Conservation (phyloP, 1,140 invertebrate species). For the Penaeus vannamei region DNA sequence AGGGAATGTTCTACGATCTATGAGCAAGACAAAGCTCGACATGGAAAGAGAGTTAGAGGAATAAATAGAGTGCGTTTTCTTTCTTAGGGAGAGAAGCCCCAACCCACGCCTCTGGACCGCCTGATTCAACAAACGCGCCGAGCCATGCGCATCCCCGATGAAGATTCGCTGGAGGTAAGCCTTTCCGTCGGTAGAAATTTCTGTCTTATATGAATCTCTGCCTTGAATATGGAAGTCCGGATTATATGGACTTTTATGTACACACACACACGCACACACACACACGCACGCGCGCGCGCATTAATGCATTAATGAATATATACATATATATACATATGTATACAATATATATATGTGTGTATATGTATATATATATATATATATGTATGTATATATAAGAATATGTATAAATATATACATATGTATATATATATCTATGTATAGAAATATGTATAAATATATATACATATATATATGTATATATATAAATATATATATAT, state of each 20-base stretch:
- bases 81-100: conserved; percentile 27
- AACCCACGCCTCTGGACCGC: conserved; percentile 37
- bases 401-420: conserved; percentile 1
- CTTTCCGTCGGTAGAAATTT: background rate
- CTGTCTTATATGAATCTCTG: background rate
- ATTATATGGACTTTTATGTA: too few species aligned
- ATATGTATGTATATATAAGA: background rate
- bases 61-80: background rate
- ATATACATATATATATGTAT: background rate
- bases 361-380: conserved; percentile 34
- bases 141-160: conserved; percentile 43
- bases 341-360: background rate
- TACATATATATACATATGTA: background rate
- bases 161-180: conserved; percentile 52
- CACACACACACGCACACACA: too few species aligned
- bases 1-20: too few species aligned
- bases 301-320: too few species aligned
- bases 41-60: too few species aligned
- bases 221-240: background rate
- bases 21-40: too few species aligned
- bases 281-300: too few species aligned
- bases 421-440: background rate
- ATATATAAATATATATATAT: conserved; percentile 1
- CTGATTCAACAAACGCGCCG: conserved; percentile 40
- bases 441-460: background rate